Evolutionary conservation across 1,140 invertebrate genomes (phyloP).

Genomic region (Chironomus striatipennis): DNA sequence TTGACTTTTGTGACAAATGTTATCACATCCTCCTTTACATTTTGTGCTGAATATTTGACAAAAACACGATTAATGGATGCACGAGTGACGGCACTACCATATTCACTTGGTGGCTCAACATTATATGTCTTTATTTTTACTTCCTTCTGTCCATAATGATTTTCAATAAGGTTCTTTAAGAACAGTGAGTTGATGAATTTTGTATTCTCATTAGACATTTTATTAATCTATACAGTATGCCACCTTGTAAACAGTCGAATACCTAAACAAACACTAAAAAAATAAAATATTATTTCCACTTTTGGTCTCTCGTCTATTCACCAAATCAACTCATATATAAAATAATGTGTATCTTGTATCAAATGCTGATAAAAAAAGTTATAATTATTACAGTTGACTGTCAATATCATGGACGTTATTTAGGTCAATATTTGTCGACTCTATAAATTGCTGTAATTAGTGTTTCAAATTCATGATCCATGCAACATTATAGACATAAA

Average conservation of each 20-base stretch:
- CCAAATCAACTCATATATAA: background rate
- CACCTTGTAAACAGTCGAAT: background rate
- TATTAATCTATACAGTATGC: background rate
- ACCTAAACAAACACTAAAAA: background rate
- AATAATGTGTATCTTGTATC: background rate
- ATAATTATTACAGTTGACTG: background rate
- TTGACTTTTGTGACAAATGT: constrained; percentile 5
- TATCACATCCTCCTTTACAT: background rate
- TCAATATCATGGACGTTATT: background rate
- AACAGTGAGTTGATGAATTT: constrained; percentile 21
- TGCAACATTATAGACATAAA: too few relatives aligned
- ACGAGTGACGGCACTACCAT: background rate
- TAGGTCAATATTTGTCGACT: background rate
- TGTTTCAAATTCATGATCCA: too few relatives aligned
- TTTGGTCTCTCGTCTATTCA: background rate
- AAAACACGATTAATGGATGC: background rate
- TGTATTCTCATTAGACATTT: background rate
- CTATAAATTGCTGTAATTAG: too few relatives aligned
- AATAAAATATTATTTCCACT: background rate
- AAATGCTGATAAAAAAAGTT: background rate
- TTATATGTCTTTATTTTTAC: constrained; percentile 1
- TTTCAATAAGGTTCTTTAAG: background rate
- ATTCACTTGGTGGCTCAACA: constrained; percentile 1
- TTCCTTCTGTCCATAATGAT: background rate
- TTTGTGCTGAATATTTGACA: background rate